Evolutionary conservation across 1,140 invertebrate genomes (phyloP).

Genomic region (Polypedilum pembai): DNA sequence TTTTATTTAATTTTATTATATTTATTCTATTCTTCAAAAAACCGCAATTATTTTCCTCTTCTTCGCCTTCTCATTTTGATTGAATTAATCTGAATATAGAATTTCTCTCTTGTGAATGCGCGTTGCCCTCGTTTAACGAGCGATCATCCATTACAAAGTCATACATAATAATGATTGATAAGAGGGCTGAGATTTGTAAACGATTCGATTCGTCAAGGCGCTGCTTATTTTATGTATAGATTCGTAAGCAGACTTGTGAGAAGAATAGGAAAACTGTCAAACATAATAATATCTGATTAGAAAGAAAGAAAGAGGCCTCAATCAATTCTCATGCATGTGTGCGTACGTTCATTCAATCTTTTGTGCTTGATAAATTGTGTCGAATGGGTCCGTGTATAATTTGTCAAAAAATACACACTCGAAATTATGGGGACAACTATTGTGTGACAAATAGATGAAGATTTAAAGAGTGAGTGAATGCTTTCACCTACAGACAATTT

Average conservation of each 20-base stretch:
- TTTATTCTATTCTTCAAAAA: too few relatives aligned
- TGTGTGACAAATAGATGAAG: not conserved
- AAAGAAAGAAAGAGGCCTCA: not conserved
- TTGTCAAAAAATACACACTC: not conserved
- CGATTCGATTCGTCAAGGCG: conserved; percentile 13
- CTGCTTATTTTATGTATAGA: too few relatives aligned
- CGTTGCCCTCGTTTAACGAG: too few relatives aligned
- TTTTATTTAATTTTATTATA: too few relatives aligned
- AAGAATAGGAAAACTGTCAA: conserved; percentile 5
- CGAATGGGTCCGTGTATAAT: not conserved
- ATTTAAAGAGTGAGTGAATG: conserved; percentile 1
- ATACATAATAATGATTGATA: not conserved
- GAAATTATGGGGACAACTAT: not conserved
- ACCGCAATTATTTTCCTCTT: too few relatives aligned
- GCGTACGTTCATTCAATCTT: not conserved
- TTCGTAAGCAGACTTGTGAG: not conserved
- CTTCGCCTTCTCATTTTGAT: too few relatives aligned
- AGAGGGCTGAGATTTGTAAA: conserved; percentile 16
- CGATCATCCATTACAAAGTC: too few relatives aligned
- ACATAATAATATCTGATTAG: conserved; percentile 14
- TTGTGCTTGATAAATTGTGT: not conserved
- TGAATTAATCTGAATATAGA: too few relatives aligned
- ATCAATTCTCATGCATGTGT: not conserved
- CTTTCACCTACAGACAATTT: not conserved
- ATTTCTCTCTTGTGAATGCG: too few relatives aligned